phyloP scores from a whole-genome alignment of 2,888 invertebrate species.

The Pristionchus arcanus region DNA sequence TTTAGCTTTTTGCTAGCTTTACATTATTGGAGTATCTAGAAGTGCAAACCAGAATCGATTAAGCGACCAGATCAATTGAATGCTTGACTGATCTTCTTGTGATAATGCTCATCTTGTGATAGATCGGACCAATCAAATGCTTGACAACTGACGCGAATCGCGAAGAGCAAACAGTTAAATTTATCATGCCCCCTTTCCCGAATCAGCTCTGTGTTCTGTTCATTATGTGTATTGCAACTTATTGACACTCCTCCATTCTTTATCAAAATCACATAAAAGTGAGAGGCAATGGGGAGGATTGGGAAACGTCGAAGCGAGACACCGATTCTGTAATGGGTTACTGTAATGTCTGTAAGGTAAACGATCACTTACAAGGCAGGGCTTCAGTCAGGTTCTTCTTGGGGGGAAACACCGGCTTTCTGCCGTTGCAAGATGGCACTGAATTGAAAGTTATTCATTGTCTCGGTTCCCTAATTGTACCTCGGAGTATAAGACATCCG shows the following conservation, averaged over 20 bases:
- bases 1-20: too few species aligned
- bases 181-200: neutral
- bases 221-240: neutral
- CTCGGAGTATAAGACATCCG: neutral
- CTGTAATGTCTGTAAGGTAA: neutral
- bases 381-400: neutral
- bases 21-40: too few species aligned
- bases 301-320: neutral
- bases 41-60: too few species aligned
- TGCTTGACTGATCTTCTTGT: too few species aligned
- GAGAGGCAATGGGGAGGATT: slow-evolving; percentile 1
- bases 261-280: neutral
- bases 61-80: too few species aligned
- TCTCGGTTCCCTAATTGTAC: too few species aligned
- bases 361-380: neutral
- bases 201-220: neutral
- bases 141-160: too few species aligned
- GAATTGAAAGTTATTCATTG: neutral
- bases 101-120: too few species aligned
- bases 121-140: too few species aligned
- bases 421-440: neutral
- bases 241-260: slow-evolving; percentile 14
- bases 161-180: neutral
- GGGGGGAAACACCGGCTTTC: too few species aligned
- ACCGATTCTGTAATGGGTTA: neutral